A percentile compares a stretch with the other conserved stretches of the same genome.
Conservation (phyloP, 2,888 invertebrate genomes). For the Campopleginae sp. region DNA sequence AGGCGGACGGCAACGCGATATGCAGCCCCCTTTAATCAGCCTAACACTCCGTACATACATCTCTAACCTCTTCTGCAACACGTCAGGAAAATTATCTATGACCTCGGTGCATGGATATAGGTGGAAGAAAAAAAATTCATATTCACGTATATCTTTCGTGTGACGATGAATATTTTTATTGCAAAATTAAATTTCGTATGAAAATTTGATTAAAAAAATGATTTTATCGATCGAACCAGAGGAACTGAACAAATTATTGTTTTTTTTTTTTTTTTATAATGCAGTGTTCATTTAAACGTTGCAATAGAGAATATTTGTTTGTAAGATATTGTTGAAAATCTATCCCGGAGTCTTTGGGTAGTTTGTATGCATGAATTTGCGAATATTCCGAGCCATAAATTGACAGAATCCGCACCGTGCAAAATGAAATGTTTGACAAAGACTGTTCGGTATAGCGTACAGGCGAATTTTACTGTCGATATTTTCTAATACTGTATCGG, state of each 20-base stretch:
- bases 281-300: neutral
- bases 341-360: neutral
- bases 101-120: conserved; percentile 58
- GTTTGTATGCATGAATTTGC: neutral
- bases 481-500: conserved; percentile 6
- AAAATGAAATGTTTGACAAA: conserved; percentile 10
- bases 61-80: conserved; percentile 36
- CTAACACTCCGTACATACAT: conserved; percentile 42
- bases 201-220: neutral
- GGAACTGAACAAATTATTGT: too few species aligned
- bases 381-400: conserved; percentile 3
- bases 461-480: conserved; percentile 6
- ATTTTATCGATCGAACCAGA: neutral
- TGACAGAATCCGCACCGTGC: neutral
- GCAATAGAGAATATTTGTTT: neutral
- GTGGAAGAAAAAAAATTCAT: neutral
- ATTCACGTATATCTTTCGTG: neutral
- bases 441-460: neutral
- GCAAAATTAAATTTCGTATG: neutral
- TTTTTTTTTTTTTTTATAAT: neutral
- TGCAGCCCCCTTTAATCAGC: conserved; percentile 61
- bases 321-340: neutral
- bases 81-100: conserved; percentile 61
- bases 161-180: neutral
- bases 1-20: conserved; percentile 58